A percentile compares a stretch with the other conserved stretches of the same genome.
These are phyloP conservation scores for Diabrotica virgifera DNA, from an alignment of 1,140 invertebrate genomes.

Conservation along the genomic window DNA sequence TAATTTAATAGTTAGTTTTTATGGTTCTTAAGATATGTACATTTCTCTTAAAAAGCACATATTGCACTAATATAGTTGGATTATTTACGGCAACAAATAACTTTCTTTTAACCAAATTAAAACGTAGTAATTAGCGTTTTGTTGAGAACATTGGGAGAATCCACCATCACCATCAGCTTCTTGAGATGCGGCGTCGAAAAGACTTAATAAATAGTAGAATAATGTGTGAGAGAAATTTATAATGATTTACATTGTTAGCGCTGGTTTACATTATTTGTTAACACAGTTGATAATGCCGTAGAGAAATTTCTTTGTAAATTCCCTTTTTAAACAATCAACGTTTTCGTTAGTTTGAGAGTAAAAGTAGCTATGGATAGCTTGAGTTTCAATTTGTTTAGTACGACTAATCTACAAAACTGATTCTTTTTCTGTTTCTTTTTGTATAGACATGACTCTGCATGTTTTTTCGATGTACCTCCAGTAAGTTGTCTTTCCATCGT, in stretches of 20 bases:
- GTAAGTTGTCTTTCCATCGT: too few species aligned
- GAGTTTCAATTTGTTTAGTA: too few species aligned
- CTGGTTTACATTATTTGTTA: background rate
- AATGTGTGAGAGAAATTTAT: slow-evolving; percentile 3
- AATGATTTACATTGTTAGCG: background rate
- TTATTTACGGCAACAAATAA: background rate
- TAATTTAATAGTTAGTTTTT: too few species aligned
- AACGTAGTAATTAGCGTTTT: background rate
- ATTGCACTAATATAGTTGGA: too few species aligned
- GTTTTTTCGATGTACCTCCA: too few species aligned
- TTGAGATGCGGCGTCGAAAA: background rate
- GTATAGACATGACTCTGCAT: too few species aligned
- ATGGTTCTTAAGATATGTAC: too few species aligned
- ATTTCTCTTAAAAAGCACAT: too few species aligned
- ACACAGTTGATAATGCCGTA: background rate
- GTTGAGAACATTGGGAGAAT: background rate
- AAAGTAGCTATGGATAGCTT: too few species aligned
- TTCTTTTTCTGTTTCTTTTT: too few species aligned
- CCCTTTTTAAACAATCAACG: background rate
- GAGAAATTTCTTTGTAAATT: background rate
- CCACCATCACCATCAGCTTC: background rate
- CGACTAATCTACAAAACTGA: too few species aligned
- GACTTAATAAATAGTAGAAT: background rate
- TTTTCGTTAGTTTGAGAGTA: too few species aligned
- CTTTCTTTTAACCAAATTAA: background rate